A percentile compares a stretch with the other conserved stretches of the same genome.
Conservation (phyloP, 2,797 vertebrate genomes). For the Champsocephalus gunnari region DNA sequence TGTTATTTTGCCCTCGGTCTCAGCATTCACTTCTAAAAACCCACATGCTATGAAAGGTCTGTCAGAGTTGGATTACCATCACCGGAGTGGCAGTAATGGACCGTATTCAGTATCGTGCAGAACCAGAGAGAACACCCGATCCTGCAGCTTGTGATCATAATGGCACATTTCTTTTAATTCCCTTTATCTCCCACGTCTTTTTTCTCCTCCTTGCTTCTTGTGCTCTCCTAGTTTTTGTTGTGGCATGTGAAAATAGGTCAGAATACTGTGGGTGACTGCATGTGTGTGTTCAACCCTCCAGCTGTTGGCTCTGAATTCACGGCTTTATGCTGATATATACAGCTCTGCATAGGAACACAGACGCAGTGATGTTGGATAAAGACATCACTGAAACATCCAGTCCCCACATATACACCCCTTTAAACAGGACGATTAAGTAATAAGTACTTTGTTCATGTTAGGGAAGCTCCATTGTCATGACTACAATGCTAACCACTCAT, state of each 20-base stretch:
- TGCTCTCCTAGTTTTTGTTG: conserved; percentile 36
- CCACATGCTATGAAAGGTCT: conserved; percentile 57
- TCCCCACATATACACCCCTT: not conserved
- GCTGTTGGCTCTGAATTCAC: conserved; percentile 34
- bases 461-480: not conserved
- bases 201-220: conserved; percentile 13
- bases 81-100: conserved; percentile 54
- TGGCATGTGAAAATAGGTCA: conserved; percentile 70
- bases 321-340: conserved; percentile 36
- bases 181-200: conserved; percentile 22
- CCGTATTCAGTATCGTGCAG: not conserved
- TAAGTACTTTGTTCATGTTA: not conserved
- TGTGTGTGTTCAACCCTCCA: conserved; percentile 32
- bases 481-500: not conserved
- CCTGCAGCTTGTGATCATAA: conserved; percentile 24
- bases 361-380: not conserved
- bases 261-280: conserved; percentile 14
- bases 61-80: conserved; percentile 64
- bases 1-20: conserved; percentile 80
- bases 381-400: not conserved
- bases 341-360: conserved; percentile 14
- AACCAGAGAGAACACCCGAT: conserved; percentile 17
- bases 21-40: conserved; percentile 53
- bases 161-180: conserved; percentile 25
- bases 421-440: not conserved